Evolutionary conservation across 2,888 invertebrate species (phyloP).

Genomic region (Drosophila hamatofila): DNA sequence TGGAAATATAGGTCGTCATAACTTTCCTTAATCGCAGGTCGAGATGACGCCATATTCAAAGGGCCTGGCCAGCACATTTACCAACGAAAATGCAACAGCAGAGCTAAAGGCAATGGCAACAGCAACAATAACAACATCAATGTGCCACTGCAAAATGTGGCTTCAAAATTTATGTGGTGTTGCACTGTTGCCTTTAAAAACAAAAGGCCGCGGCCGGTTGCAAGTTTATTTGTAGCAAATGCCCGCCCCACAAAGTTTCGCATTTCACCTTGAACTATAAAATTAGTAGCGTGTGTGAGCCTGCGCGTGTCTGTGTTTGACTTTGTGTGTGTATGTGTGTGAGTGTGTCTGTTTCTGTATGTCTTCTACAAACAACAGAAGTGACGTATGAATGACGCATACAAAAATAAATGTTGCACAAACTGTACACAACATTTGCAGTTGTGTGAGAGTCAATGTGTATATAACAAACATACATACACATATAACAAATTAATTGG

Average conservation of each 20-base stretch:
- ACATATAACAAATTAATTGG: background rate
- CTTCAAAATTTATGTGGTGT: conserved; percentile 51
- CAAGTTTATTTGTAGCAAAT: conserved; percentile 55
- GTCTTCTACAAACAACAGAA: conserved; percentile 33
- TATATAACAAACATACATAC: background rate
- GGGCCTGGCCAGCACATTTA: conserved; percentile 46
- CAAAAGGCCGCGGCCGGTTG: conserved; percentile 54
- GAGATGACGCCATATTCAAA: conserved; percentile 38
- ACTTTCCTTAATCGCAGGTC: conserved; percentile 16
- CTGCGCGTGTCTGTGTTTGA: conserved; percentile 21
- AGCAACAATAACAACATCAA: conserved; percentile 23
- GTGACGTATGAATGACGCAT: conserved; percentile 68
- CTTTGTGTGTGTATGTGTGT: conserved; percentile 13
- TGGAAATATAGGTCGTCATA: conserved; percentile 19
- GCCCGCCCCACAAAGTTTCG: conserved; percentile 60
- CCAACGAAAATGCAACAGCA: conserved; percentile 37
- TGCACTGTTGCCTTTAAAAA: conserved; percentile 48
- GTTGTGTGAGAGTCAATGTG: conserved; percentile 14
- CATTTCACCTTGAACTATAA: conserved; percentile 83
- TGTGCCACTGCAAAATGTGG: conserved; percentile 26
- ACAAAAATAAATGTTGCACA: conserved; percentile 54
- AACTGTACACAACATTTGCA: conserved; percentile 16
- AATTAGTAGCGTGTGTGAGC: conserved; percentile 24
- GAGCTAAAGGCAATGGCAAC: conserved; percentile 27
- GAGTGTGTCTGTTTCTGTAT: conserved; percentile 13